These are phyloP conservation scores for Meles meles DNA, from an alignment of 2,113 vertebrate species.

Conservation along the genomic window DNA sequence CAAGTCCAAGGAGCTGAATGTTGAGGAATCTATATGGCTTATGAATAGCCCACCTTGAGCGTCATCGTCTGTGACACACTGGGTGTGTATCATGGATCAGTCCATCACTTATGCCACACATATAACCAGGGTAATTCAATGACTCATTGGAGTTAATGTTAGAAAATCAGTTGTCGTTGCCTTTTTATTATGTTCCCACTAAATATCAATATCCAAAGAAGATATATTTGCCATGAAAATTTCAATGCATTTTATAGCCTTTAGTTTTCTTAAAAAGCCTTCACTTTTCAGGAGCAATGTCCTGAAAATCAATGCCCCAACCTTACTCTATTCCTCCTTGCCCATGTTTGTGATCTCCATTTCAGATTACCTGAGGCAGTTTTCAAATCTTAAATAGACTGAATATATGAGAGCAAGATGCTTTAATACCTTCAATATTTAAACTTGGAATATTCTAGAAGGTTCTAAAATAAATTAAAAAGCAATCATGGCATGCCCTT, in stretches of 20 bases:
- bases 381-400: not conserved
- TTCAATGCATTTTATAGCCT: not conserved
- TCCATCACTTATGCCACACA: not conserved
- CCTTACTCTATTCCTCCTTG: not conserved
- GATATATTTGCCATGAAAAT: not conserved
- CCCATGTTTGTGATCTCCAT: not conserved
- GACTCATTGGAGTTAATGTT: conserved; percentile 16
- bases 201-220: not conserved
- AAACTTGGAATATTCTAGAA: not conserved
- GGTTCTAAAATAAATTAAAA: not conserved
- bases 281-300: not conserved
- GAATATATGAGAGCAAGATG: conserved; percentile 4
- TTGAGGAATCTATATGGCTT: not conserved
- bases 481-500: not conserved
- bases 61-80: conserved; percentile 2
- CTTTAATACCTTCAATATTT: not conserved
- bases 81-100: conserved; percentile 28
- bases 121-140: not conserved
- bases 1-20: not conserved
- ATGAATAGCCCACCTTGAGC: not conserved
- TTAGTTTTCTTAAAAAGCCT: not conserved
- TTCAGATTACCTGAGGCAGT: not conserved
- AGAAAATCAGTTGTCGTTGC: not conserved
- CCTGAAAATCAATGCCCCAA: not conserved
- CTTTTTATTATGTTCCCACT: not conserved